Conservation (phyloP, 2,113 vertebrate species). For the Paradisaea rubra region DNA sequence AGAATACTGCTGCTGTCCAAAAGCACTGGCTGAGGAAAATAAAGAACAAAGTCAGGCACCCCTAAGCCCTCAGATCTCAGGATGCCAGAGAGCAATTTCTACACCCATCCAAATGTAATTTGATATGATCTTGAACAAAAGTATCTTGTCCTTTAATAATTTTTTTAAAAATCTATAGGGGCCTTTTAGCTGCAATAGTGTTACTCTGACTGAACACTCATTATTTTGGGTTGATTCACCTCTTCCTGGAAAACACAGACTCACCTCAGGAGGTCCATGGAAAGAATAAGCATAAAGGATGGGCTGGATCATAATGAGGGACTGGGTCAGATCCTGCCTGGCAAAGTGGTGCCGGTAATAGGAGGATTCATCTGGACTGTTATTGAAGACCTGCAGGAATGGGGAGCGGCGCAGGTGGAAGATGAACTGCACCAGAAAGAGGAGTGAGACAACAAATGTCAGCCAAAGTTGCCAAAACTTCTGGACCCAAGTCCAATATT, state of each 20-base stretch:
- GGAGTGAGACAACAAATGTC: not conserved
- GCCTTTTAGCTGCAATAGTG: not conserved
- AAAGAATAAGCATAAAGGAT: slow-evolving; percentile 98
- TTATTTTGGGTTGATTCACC: not conserved
- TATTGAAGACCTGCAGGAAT: slow-evolving; percentile 98
- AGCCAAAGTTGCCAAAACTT: not conserved
- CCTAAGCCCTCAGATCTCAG: not conserved
- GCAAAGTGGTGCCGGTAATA: slow-evolving; percentile 96
- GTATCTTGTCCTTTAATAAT: not conserved
- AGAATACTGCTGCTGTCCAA: slow-evolving; percentile 98
- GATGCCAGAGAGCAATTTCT: not conserved
- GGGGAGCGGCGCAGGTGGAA: slow-evolving; percentile 94
- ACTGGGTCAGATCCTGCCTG: slow-evolving; percentile 94
- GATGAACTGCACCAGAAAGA: slow-evolving; percentile 83
- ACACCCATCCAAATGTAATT: not conserved
- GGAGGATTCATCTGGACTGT: slow-evolving; percentile 94
- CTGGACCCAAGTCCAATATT: not conserved
- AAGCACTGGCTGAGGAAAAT: slow-evolving; percentile 83
- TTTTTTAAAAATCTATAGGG: not conserved
- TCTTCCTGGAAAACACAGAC: not conserved
- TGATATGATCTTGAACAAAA: not conserved
- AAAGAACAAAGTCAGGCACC: not conserved
- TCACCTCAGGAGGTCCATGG: slow-evolving; percentile 93
- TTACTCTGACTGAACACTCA: not conserved
- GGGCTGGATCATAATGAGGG: slow-evolving; percentile 97